Base-by-base conservation (phyloP, 2,888 invertebrate species). In the Drosophila meridionalis region DNA sequence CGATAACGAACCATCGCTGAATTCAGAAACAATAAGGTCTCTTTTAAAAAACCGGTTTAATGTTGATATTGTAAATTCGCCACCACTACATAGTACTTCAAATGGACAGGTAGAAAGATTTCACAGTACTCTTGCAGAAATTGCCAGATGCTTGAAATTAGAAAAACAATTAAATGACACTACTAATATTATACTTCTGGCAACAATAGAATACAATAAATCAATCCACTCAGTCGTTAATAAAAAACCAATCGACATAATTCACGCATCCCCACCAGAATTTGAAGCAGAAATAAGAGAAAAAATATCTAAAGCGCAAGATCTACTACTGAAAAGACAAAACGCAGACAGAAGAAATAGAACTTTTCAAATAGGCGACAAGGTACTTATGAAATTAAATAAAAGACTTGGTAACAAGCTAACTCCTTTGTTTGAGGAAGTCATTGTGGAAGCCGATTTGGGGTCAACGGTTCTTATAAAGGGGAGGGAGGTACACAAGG, bases 71-170 rank as follows among this genome's bases (percentile, higher is more conserved):
- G 47, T 47, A 47, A 79, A 76, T 30, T 65, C 75, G 2, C 75
- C 79, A 28, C 73, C 75, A 1, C 70, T 71, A 9, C 75, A 77
- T 52, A 74, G 76, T 78, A 47, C 28, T 2, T 47, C 78, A 42
- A 77, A 78, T 7, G 12, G 26, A 2, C 74, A 76, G 1, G n/a
- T 32, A 50, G 32, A 50, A 7, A 50, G 50, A 50, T 50, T 50
- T 4, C 32, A 50, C 34, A 74, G 75, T 52, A 80, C 76, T 28
- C 63, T 83, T 9, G 8, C 67, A 11, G 73, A 80, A 66, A 82
- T 79, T 43, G 78, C 76, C 42, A 50, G 73, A 52, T 78, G 73
- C 48, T 38, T 78, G 9, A 79, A 78, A 56, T 12, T 77, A 26
- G 69, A 74, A 72, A 64, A 59, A 47, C 28, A 52, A 3, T 12